Base-by-base conservation (phyloP, 64 coral and sea anemone genomes). In the Montipora efflorescens region DNA sequence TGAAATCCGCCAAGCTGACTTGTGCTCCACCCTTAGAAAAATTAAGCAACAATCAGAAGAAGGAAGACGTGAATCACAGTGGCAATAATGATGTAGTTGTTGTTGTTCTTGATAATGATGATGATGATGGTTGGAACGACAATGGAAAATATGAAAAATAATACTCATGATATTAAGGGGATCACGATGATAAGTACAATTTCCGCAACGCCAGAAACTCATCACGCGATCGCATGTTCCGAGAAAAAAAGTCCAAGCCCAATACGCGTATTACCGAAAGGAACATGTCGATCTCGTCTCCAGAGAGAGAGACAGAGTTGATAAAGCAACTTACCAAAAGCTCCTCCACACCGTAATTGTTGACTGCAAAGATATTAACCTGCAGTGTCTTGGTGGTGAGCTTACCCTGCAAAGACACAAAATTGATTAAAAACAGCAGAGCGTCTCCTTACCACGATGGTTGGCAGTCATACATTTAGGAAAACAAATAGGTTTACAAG, bases 1-100 rank as follows among this genome's bases (percentile, higher is more conserved):
- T 95, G 70, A 94, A 99, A 74, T 99, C 98, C 45, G 95, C 98
- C 19, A 99, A 68, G 21, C 98, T 96, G 75, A 99, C 92, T 84
- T 96, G 98, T 11, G 89, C 71, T 46, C 98, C 95, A 81, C 95
- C 95, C 98, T 99, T 23, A 7, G 11, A 47, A 79, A 51, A 19
- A 25, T 36, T 51, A 48, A 72, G 45, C 68, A 84, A 16, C 20
- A 19, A 25, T 16, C 5, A 77, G 12, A 7, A 4, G 28, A 66
- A 2, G 14, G n/a, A 11, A 58, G 36, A 36, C 36, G 1, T 36
- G 36, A 2, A 36, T 36, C 36, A 36, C 36, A 36, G 36, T 36
- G 36, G 36, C 36, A 36, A 36, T 36, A 36, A 36, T 36, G 36
- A 36, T 36, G 36, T 36, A 2, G 36, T 36, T 36, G 36, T 36